Evolutionary conservation across 1,140 invertebrate species (phyloP).

Genomic region (Philopotamus ludificatus): DNA sequence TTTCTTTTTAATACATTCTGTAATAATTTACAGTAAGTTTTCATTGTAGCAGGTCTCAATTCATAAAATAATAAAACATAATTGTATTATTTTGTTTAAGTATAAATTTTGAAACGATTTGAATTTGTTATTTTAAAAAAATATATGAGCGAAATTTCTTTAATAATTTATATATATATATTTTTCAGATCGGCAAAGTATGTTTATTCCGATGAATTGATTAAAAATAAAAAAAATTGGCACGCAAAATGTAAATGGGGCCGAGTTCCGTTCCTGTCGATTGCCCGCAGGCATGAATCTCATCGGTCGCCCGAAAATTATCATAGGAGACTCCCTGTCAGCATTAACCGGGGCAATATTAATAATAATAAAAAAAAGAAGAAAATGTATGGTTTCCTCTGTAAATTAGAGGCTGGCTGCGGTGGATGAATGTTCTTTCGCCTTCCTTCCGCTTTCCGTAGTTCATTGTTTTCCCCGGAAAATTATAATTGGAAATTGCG

Average conservation of each 20-base stretch:
- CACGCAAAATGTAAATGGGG: background rate
- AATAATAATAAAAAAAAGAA: no score
- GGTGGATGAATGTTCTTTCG: constrained; percentile 4
- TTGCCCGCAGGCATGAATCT: background rate
- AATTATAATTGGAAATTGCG: constrained; percentile 11
- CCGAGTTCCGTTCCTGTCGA: background rate
- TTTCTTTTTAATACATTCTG: no score
- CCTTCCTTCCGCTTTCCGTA: constrained; percentile 2
- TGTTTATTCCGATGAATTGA: no score
- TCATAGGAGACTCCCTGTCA: background rate
- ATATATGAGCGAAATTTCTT: no score
- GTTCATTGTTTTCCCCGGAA: constrained; percentile 13
- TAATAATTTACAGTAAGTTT: no score
- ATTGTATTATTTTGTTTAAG: no score
- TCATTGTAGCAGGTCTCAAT: no score
- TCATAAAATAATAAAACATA: no score
- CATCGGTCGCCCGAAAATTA: background rate
- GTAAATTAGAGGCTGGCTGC: background rate
- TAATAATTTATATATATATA: no score
- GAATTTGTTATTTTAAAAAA: no score
- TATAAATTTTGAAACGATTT: no score
- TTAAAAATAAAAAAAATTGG: background rate
- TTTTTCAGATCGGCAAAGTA: no score
- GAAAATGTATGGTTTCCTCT: constrained; percentile 5
- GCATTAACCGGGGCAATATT: background rate